Percentiles rank a stretch among this genome's conserved stretches.
Evolutionary conservation across 2,797 vertebrate species (phyloP).

Genomic region (Pseudomugil tenellus): DNA sequence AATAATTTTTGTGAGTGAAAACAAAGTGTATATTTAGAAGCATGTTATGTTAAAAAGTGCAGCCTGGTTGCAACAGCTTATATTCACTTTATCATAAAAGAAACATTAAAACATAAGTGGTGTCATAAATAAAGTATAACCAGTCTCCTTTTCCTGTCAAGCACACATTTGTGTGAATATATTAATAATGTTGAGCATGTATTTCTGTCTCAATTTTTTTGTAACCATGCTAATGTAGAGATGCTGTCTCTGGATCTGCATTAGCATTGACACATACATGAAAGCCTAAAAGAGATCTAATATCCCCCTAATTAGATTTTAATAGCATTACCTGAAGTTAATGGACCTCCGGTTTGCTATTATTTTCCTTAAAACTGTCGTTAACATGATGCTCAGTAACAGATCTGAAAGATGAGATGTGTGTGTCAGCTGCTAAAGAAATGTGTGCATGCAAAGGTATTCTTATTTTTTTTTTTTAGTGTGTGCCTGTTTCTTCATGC

Average conservation of each 20-base stretch:
- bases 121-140: not conserved
- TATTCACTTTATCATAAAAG: not conserved
- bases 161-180: not conserved
- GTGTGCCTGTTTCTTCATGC: not conserved
- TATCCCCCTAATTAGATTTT: slow-evolving; percentile 70
- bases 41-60: not conserved
- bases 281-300: slow-evolving; percentile 54
- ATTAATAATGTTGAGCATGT: not conserved
- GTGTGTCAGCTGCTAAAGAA: slow-evolving; percentile 10
- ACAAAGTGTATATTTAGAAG: not conserved
- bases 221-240: slow-evolving; percentile 51
- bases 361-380: slow-evolving; percentile 30
- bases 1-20: not conserved
- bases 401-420: not conserved
- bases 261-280: slow-evolving; percentile 44
- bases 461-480: not conserved
- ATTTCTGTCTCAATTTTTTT: not conserved
- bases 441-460: not conserved
- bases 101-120: not conserved
- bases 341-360: slow-evolving; percentile 44
- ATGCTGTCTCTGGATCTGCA: slow-evolving; percentile 35
- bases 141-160: not conserved
- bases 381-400: slow-evolving; percentile 23
- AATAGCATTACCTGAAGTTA: slow-evolving; percentile 75
- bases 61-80: not conserved